Conservation (phyloP, 92 coral and sea anemone genomes). For the Umimayanthus chanpuru region DNA sequence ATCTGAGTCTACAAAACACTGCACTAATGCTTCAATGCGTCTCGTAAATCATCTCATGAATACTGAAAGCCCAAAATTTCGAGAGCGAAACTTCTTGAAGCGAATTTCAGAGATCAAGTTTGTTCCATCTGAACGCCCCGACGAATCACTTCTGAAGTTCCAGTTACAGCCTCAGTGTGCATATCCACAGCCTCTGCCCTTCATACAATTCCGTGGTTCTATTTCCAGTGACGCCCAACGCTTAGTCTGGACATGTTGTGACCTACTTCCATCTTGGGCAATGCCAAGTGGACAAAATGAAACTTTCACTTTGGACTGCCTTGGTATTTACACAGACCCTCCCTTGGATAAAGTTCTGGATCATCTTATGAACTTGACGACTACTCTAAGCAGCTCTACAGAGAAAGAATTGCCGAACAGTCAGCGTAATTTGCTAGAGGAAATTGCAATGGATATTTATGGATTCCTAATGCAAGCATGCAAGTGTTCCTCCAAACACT, state of each 20-base stretch:
- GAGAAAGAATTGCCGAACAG: constrained; percentile 60
- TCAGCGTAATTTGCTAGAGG: constrained; percentile 35
- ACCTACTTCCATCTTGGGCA: constrained; percentile 40
- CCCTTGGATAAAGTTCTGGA: constrained; percentile 55
- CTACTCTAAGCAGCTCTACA: constrained; percentile 18
- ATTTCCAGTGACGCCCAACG: constrained; percentile 9
- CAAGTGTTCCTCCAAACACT: constrained; percentile 20
- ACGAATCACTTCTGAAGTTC: constrained; percentile 16
- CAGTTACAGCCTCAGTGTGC: constrained; percentile 25
- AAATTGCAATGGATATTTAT: constrained; percentile 61
- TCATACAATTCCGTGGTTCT: constrained; percentile 45
- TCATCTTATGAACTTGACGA: constrained; percentile 58
- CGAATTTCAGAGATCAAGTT: constrained; percentile 49
- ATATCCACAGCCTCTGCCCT: background rate
- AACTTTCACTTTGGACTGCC: background rate
- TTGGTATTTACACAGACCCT: constrained; percentile 10
- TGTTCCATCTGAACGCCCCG: constrained; percentile 41
- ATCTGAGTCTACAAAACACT: background rate
- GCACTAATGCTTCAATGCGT: background rate
- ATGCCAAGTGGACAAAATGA: background rate
- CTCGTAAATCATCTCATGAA: constrained; percentile 41
- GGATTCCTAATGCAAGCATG: constrained; percentile 43
- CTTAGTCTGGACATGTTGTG: constrained; percentile 54
- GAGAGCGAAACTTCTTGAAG: constrained; percentile 23
- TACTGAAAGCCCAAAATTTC: constrained; percentile 16